Conservation (phyloP, 2,888 invertebrate genomes). For the Geotrupes spiniger region DNA sequence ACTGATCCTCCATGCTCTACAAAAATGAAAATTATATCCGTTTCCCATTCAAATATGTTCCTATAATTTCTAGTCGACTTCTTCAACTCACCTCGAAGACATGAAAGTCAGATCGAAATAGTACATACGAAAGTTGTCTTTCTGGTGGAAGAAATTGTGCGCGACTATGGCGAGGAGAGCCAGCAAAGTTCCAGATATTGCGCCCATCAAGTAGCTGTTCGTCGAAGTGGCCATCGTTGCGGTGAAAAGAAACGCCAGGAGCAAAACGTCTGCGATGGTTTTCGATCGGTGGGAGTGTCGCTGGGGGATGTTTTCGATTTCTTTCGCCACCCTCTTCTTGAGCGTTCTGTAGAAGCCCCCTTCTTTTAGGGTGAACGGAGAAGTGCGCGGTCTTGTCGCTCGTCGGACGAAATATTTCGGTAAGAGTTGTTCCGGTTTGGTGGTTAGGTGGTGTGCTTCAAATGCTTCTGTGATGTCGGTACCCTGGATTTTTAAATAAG, state of each 20-base stretch:
- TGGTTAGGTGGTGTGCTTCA: conserved; percentile 68
- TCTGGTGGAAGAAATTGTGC: conserved; percentile 77
- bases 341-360: conserved; percentile 74
- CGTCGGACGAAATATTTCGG: conserved; percentile 65
- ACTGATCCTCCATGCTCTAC: conserved; percentile 55
- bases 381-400: conserved; percentile 62
- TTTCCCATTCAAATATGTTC: neutral
- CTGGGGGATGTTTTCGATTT: no score
- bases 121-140: conserved; percentile 75
- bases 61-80: no score
- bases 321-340: conserved; percentile 57
- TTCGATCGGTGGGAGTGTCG: no score
- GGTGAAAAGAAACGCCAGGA: conserved; percentile 42
- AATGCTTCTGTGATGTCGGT: conserved; percentile 49
- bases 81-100: conserved; percentile 62
- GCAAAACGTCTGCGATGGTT: conserved; percentile 47
- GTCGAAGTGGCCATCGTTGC: conserved; percentile 39
- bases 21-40: no score
- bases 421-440: conserved; percentile 55
- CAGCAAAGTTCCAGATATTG: conserved; percentile 57
- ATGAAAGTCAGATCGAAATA: conserved; percentile 68
- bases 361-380: conserved; percentile 70
- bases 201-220: conserved; percentile 48
- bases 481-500: no score
- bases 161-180: conserved; percentile 60